phyloP scores from a whole-genome alignment of 2,888 invertebrate species.

The Diarsia dahlii region DNA sequence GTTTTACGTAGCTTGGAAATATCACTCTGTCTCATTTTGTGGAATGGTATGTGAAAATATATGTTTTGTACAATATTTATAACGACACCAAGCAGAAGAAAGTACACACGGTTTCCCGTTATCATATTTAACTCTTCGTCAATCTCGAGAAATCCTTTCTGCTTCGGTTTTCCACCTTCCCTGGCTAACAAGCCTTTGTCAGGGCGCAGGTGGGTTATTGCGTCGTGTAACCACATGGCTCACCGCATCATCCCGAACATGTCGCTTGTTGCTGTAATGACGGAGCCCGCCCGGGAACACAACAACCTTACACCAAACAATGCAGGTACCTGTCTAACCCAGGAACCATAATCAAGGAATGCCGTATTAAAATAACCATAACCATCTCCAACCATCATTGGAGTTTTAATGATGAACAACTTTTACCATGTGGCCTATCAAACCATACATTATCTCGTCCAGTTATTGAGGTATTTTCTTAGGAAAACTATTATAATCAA shows the following conservation, averaged over 20 bases:
- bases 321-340: not conserved
- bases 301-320: not conserved
- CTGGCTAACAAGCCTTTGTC: conserved; percentile 44
- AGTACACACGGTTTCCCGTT: not conserved
- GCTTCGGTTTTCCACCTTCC: conserved; percentile 28
- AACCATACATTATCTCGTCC: not conserved
- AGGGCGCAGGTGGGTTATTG: conserved; percentile 52
- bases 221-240: conserved; percentile 7
- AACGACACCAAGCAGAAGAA: not conserved
- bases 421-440: not conserved
- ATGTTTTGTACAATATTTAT: not conserved
- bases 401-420: not conserved
- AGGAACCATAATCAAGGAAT: not conserved
- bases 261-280: conserved; percentile 13
- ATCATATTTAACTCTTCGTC: not conserved
- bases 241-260: conserved; percentile 12
- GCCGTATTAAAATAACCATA: not conserved
- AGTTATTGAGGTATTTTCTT: not conserved
- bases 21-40: not conserved
- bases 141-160: not conserved
- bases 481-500: not conserved
- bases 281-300: not conserved
- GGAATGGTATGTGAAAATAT: not conserved
- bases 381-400: too few species aligned
- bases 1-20: not conserved